phyloP scores from a whole-genome alignment of 2,113 vertebrate genomes.

The Nyctereutes procyonoides region DNA sequence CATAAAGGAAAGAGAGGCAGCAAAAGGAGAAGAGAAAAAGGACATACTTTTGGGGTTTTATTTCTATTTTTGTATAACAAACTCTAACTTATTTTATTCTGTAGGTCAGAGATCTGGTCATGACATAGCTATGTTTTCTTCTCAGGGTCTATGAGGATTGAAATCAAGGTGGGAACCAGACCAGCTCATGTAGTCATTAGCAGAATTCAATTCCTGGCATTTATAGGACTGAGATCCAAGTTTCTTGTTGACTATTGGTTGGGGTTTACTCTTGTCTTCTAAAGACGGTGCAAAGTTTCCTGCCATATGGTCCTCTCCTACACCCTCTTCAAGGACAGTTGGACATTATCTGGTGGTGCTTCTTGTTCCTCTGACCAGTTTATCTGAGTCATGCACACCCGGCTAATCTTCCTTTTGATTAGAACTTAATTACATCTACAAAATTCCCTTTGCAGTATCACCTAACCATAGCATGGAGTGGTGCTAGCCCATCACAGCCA shows the following conservation, averaged over 20 bases:
- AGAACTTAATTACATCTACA: background rate
- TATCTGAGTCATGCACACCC: background rate
- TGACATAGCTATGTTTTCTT: background rate
- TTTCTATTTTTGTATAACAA: background rate
- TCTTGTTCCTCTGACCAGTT: background rate
- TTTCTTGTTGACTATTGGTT: background rate
- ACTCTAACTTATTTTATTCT: background rate
- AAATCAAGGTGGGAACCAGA: background rate
- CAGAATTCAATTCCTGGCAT: background rate
- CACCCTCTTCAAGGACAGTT: background rate
- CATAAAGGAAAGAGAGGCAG: background rate
- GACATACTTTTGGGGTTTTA: background rate
- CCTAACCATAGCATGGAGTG: background rate
- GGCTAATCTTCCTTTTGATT: background rate
- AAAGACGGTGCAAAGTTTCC: background rate
- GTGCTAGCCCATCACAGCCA: background rate
- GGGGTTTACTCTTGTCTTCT: background rate
- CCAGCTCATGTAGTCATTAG: background rate
- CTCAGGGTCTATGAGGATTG: background rate
- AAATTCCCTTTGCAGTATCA: background rate
- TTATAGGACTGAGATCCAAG: background rate
- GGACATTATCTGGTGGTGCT: background rate
- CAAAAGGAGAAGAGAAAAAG: background rate
- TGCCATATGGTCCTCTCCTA: accelerated
- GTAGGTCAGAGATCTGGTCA: background rate